Conservation (phyloP, 2,797 vertebrate genomes). For the Mus spretus region DNA sequence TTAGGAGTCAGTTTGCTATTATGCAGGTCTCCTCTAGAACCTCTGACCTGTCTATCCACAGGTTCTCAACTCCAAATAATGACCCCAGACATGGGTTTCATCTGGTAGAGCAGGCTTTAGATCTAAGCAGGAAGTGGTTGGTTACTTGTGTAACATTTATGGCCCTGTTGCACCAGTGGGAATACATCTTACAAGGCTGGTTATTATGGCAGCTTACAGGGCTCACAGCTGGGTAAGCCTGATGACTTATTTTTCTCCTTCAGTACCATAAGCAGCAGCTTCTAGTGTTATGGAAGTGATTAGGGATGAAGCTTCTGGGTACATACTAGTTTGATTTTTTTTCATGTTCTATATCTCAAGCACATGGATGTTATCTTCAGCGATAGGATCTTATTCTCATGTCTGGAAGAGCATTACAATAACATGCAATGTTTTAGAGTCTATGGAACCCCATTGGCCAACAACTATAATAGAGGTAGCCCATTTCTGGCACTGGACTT, state of each 20-base stretch:
- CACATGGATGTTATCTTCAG: not conserved
- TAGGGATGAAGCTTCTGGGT: not conserved
- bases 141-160: not conserved
- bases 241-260: not conserved
- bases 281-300: not conserved
- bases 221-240: not conserved
- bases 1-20: not conserved
- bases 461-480: not conserved
- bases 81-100: not conserved
- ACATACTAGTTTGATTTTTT: not conserved
- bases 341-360: not conserved
- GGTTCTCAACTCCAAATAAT: not conserved
- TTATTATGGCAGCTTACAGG: not conserved
- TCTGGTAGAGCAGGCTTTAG: not conserved
- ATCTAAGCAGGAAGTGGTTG: not conserved
- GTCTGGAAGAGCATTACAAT: not conserved
- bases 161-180: too few relatives aligned
- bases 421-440: not conserved
- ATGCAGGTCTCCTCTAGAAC: too few relatives aligned
- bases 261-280: not conserved
- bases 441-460: not conserved
- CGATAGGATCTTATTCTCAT: not conserved
- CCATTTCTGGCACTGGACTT: not conserved
- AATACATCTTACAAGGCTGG: not conserved
- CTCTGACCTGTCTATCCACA: not conserved